Percentiles rank a stretch among this genome's conserved stretches.
Conservation (phyloP, 1,140 invertebrate genomes). For the Eueides isabella region DNA sequence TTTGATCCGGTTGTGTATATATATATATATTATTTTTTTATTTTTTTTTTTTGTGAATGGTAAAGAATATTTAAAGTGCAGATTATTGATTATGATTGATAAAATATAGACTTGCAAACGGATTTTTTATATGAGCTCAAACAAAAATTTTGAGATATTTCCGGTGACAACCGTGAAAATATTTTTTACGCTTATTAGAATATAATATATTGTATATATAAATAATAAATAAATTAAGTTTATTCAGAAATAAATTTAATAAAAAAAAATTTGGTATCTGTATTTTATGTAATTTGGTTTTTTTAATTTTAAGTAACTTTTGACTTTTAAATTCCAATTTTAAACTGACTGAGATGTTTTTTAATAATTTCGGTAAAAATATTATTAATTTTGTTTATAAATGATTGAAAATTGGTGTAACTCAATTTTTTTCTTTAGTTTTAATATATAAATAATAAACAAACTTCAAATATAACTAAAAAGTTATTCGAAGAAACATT, state of each 20-base stretch:
- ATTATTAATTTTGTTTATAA: too few relatives aligned
- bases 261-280: background rate
- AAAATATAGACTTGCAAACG: slow-evolving; percentile 44
- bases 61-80: background rate
- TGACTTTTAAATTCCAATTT: background rate
- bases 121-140: slow-evolving; percentile 14
- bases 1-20: too few relatives aligned
- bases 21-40: too few relatives aligned
- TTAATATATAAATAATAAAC: too few relatives aligned
- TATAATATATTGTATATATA: slow-evolving; percentile 14
- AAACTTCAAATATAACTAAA: too few relatives aligned
- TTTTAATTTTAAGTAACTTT: background rate
- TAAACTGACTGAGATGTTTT: too few relatives aligned
- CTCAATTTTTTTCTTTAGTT: background rate
- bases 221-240: background rate
- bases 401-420: background rate
- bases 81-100: slow-evolving; percentile 46
- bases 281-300: slow-evolving; percentile 9
- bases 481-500: too few relatives aligned
- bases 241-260: background rate
- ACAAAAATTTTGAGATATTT: background rate
- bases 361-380: too few relatives aligned
- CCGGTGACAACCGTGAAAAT: background rate
- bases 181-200: slow-evolving; percentile 14
- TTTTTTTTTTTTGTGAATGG: background rate